Percentiles rank a stretch among this genome's conserved stretches.
These are phyloP conservation scores for Drosophila guanche DNA, from an alignment of 1,140 invertebrate species.

Conservation along the genomic window DNA sequence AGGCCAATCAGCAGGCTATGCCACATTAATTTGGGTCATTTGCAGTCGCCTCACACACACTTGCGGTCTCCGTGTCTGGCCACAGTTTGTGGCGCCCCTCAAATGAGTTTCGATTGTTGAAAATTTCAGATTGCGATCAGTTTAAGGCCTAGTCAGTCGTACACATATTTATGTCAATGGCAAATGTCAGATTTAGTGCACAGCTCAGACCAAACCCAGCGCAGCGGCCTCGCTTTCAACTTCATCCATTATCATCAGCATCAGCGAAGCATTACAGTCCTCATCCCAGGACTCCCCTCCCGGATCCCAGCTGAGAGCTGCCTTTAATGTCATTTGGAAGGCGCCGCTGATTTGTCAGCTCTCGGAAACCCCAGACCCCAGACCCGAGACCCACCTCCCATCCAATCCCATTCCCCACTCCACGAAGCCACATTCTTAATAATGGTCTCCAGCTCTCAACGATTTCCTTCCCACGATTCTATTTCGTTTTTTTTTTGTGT, in stretches of 20 bases:
- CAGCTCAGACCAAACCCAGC: conserved; percentile 53
- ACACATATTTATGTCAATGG: conserved; percentile 50
- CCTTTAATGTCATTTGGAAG: conserved; percentile 62
- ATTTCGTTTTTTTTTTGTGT: conserved; percentile 3
- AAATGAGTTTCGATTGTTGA: conserved; percentile 7
- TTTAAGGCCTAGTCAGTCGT: neutral
- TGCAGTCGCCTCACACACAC: conserved; percentile 11
- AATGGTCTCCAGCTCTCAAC: conserved; percentile 61
- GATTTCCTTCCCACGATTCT: conserved; percentile 62
- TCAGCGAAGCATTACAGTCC: conserved; percentile 59
- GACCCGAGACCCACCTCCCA: conserved; percentile 14
- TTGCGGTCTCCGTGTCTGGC: too few species aligned
- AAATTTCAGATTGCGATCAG: conserved; percentile 68
- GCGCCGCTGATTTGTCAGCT: conserved; percentile 75
- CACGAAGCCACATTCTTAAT: conserved; percentile 27
- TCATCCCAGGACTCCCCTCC: conserved; percentile 1
- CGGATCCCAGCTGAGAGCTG: conserved; percentile 26
- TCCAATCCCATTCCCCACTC: conserved; percentile 1
- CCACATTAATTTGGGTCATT: conserved; percentile 66
- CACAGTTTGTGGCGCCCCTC: neutral
- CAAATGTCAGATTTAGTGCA: conserved; percentile 63
- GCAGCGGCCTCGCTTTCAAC: neutral
- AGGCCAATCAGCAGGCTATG: conserved; percentile 49
- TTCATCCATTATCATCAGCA: conserved; percentile 55
- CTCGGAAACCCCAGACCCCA: too few species aligned